Evolutionary conservation across 1,140 invertebrate genomes (phyloP).

Genomic region (Platyura marginata): DNA sequence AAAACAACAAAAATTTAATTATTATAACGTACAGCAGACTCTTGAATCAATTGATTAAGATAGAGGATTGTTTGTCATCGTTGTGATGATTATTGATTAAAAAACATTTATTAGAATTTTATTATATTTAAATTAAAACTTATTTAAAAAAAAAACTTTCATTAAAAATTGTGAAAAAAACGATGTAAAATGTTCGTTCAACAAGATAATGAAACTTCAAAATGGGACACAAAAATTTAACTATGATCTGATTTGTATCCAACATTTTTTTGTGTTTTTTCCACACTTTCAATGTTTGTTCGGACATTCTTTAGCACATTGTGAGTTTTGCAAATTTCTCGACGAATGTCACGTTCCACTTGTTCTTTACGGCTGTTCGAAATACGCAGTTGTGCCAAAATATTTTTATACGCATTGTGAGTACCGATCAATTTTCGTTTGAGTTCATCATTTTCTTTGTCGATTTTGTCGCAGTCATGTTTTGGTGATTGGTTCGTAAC

Average conservation of each 20-base stretch:
- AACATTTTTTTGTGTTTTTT: conserved; percentile 2
- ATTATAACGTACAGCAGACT: too few species aligned
- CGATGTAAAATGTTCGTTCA: too few species aligned
- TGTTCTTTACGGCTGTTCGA: conserved; percentile 34
- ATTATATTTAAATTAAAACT: too few species aligned
- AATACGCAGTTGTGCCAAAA: conserved; percentile 28
- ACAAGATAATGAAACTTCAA: background rate
- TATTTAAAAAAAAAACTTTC: too few species aligned
- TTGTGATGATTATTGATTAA: too few species aligned
- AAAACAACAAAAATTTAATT: too few species aligned
- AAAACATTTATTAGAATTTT: too few species aligned
- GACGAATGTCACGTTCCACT: conserved; percentile 36
- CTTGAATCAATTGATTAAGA: too few species aligned
- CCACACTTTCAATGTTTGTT: conserved; percentile 28
- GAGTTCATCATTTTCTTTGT: conserved; percentile 31
- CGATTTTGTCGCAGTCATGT: conserved; percentile 25
- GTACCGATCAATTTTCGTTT: conserved; percentile 28
- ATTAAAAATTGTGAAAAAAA: too few species aligned
- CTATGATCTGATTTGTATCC: background rate
- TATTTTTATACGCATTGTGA: conserved; percentile 32
- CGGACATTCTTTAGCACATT: conserved; percentile 33
- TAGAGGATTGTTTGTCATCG: too few species aligned
- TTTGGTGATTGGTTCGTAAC: too few species aligned
- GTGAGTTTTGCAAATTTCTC: conserved; percentile 37
- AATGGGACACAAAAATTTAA: background rate